Evolutionary conservation across 1,140 invertebrate species (phyloP), one percentile per base, ranked within the genome.

Genomic region (Macrotrachela quadricornifera): DNA sequence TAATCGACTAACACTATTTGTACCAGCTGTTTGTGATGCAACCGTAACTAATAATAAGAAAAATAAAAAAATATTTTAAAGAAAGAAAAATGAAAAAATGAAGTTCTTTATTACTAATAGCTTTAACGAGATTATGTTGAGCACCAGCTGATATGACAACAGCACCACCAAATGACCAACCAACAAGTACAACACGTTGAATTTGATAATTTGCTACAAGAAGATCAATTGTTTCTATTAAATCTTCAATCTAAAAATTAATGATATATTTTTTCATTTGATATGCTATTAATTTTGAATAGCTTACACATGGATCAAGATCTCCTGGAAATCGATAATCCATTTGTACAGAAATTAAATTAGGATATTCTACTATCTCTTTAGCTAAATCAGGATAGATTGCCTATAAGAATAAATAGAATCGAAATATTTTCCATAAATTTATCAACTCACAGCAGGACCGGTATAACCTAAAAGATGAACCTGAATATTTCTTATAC

Each of bases 101-200:
- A 8, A 4, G 21, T 30, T 30, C 21, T 4, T 30, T 21, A 3
- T 3, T 48, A 14, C 17, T 11, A 10, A 48, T 48, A 6, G 17
- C 46, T 16, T 48, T 48, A 4, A 48, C 46, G 14, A 48, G n/a
- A 2, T 17, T n/a, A 18, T 48, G 46, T 48, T 14, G 14, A 36
- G 46, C 46, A n/a, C 17, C 46, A 21, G 46, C 46, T n/a, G 14
- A 3, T 14, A 48, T 48, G 6, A 48, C 46, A 14, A 48, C 46
- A 48, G 46, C 46, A 14, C 46, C 46, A 36, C 46, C 46, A 48
- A 48, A 48, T 18, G 46, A 48, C 46, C 46, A 48, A n/a, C 46
- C 46, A 2, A 48, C 11, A 18, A 48, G n/a, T n/a, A 48, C 46
- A 4, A 36, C 46, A 4, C 46, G 1, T 36, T 48, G 4, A 21